Percentiles rank a stretch among this genome's conserved stretches.
These are phyloP conservation scores for Drosophila lacertosa DNA, from an alignment of 1,140 invertebrate species.

Conservation along the genomic window DNA sequence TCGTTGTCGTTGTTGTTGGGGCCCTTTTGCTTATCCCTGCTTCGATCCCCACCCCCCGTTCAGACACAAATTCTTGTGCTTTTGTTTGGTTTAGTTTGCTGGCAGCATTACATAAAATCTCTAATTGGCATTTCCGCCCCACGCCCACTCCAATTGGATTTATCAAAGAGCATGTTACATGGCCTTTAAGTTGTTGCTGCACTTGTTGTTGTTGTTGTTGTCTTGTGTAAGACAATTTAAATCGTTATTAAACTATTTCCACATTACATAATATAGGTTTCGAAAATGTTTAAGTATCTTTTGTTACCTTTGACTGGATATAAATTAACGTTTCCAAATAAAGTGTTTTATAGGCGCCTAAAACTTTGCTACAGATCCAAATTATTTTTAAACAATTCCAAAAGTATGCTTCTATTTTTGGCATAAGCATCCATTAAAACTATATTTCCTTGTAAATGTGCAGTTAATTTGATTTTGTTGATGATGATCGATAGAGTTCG, in stretches of 20 bases:
- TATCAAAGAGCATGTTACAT: conserved; percentile 1
- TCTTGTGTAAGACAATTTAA: neutral
- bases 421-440: too few relatives aligned
- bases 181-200: neutral
- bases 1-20: conserved; percentile 5
- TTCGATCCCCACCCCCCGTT: neutral
- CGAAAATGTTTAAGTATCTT: too few relatives aligned
- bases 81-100: conserved; percentile 35
- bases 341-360: too few relatives aligned
- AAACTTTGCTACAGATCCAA: too few relatives aligned
- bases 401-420: too few relatives aligned
- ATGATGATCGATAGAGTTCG: too few relatives aligned
- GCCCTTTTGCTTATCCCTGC: conserved; percentile 1
- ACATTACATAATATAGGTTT: too few relatives aligned
- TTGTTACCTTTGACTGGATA: too few relatives aligned
- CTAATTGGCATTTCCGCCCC: neutral
- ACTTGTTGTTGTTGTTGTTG: neutral
- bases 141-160: neutral
- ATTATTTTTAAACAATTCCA: too few relatives aligned
- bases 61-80: conserved; percentile 37
- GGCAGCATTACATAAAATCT: too few relatives aligned
- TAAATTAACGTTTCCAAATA: too few relatives aligned
- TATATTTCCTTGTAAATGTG: too few relatives aligned
- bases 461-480: conserved; percentile 17
- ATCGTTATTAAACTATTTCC: neutral